phyloP scores from a whole-genome alignment of 2,113 vertebrate species.

The Microcebus ravelobensis region DNA sequence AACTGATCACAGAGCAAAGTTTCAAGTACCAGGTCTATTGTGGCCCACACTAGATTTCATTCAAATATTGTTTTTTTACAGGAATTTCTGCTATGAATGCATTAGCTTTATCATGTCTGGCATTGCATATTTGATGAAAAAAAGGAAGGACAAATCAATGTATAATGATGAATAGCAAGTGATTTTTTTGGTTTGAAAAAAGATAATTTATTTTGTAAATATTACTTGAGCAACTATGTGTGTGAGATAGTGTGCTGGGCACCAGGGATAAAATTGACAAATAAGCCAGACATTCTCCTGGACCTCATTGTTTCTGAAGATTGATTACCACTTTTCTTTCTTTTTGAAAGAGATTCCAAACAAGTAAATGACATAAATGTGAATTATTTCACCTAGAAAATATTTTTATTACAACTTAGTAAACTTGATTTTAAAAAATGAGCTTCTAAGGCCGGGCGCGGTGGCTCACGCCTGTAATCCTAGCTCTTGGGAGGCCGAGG shows the following conservation, averaged over 20 bases:
- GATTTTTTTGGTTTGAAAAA: neutral
- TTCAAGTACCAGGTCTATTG: neutral
- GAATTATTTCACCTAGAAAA: neutral
- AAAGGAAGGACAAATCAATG: neutral
- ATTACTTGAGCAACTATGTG: neutral
- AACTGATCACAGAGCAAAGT: neutral
- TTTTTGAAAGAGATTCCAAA: neutral
- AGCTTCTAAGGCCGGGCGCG: too few relatives aligned
- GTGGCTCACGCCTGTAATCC: too few relatives aligned
- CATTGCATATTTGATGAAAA: neutral
- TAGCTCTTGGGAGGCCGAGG: too few relatives aligned
- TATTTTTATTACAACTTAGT: neutral
- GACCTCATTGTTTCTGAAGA: neutral
- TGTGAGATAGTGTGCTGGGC: neutral
- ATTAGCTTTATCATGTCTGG: neutral
- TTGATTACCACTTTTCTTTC: neutral
- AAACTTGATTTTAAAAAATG: neutral
- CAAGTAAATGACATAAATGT: neutral
- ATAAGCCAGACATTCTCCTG: neutral
- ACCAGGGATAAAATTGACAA: neutral
- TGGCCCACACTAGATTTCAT: neutral
- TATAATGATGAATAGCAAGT: neutral
- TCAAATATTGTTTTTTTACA: neutral
- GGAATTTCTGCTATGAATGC: neutral
- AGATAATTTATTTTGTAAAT: neutral